Evolutionary conservation across 2,888 invertebrate genomes (phyloP).

Genomic region (Geophilus truncorum): DNA sequence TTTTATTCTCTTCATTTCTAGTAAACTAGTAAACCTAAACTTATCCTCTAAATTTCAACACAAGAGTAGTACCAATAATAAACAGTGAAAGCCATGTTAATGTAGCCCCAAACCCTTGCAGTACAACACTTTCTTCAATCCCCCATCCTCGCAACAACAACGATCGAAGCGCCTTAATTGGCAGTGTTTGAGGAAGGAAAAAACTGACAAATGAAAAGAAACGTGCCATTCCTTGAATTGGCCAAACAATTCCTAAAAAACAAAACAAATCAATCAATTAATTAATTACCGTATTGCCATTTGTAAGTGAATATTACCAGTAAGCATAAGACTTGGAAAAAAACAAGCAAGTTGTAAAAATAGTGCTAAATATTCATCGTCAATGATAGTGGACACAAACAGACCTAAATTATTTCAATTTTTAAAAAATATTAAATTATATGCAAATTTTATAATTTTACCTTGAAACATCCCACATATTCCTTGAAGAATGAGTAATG

Average conservation of each 20-base stretch:
- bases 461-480: slow-evolving; percentile 96
- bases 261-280: slow-evolving; percentile 32
- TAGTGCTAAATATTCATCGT: slow-evolving; percentile 85
- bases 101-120: slow-evolving; percentile 59
- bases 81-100: slow-evolving; percentile 46
- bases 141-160: slow-evolving; percentile 70
- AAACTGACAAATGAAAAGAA: slow-evolving; percentile 60
- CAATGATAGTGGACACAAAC: slow-evolving; percentile 86
- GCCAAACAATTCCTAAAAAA: slow-evolving; percentile 83
- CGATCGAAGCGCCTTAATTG: slow-evolving; percentile 68
- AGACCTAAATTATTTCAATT: slow-evolving; percentile 57
- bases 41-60: not conserved
- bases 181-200: slow-evolving; percentile 70
- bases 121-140: slow-evolving; percentile 63
- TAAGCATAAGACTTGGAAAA: slow-evolving; percentile 85
- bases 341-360: slow-evolving; percentile 88
- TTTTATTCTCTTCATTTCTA: too few species aligned
- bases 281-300: not conserved
- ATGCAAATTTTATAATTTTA: slow-evolving; percentile 48
- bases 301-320: slow-evolving; percentile 59
- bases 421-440: not conserved
- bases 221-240: slow-evolving; percentile 90
- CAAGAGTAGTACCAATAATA: slow-evolving; percentile 38
- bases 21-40: too few species aligned
- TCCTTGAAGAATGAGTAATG: slow-evolving; percentile 81